phyloP scores from a whole-genome alignment of 2,888 invertebrate species.

The Drosophila kambysellisi region DNA sequence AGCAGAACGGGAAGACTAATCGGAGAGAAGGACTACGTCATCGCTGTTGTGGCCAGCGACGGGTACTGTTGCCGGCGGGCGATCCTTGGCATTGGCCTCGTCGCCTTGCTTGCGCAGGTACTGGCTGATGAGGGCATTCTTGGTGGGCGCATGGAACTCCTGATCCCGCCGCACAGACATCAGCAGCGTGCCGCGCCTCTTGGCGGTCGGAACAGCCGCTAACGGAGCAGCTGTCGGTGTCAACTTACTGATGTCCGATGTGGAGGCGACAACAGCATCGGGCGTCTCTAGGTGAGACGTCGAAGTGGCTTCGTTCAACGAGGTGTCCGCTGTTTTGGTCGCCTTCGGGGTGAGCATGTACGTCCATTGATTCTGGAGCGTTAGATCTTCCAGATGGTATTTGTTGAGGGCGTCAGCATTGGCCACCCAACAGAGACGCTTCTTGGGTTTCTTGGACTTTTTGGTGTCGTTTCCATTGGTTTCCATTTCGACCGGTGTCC shows the following conservation, averaged over 20 bases:
- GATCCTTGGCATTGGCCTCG: conserved; percentile 10
- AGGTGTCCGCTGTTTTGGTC: conserved; percentile 33
- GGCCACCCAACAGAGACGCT: conserved; percentile 89
- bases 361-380: conserved; percentile 87
- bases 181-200: conserved; percentile 84
- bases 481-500: conserved; percentile 86
- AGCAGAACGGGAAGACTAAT: conserved; percentile 28
- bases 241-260: conserved; percentile 14
- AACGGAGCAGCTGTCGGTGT: conserved; percentile 22
- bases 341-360: conserved; percentile 85
- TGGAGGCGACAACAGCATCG: conserved; percentile 9
- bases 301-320: conserved; percentile 25
- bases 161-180: conserved; percentile 84
- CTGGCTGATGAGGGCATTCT: conserved; percentile 85
- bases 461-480: conserved; percentile 35
- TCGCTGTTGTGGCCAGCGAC: conserved; percentile 12
- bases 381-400: conserved; percentile 86
- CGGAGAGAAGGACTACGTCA: conserved; percentile 68
- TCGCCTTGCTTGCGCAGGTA: conserved; percentile 83
- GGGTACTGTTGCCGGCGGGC: background rate
- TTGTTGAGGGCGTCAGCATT: conserved; percentile 86
- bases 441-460: conserved; percentile 82
- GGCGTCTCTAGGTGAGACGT: background rate
- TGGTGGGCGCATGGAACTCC: conserved; percentile 76
- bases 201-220: conserved; percentile 23